phyloP scores from a whole-genome alignment of 2,113 vertebrate genomes.

The Lanius collurio region DNA sequence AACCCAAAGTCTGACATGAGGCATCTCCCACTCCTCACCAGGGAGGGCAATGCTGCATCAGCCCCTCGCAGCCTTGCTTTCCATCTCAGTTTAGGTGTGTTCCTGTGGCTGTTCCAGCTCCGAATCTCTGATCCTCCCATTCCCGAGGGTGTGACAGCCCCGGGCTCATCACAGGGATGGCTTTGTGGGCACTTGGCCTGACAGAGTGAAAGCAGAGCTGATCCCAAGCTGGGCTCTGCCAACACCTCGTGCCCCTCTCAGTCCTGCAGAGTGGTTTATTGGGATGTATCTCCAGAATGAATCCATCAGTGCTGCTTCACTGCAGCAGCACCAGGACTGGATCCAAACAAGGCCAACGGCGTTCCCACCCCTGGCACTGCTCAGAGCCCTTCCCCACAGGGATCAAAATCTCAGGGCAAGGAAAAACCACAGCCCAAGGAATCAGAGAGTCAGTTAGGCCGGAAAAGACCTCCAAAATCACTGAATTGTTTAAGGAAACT shows the following conservation, averaged over 20 bases:
- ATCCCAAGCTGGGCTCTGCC: background rate
- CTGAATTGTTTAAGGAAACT: background rate
- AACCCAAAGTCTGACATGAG: fast-evolving
- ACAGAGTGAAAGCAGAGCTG: fast-evolving
- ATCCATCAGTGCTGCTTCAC: background rate
- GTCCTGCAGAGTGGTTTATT: background rate
- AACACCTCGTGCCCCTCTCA: background rate
- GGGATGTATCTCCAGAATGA: background rate
- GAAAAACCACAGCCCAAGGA: background rate
- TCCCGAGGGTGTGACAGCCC: background rate
- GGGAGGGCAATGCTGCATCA: fast-evolving
- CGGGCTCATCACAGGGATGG: background rate
- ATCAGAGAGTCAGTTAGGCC: background rate
- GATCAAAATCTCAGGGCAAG: background rate
- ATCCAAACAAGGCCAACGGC: background rate
- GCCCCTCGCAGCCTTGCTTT: background rate
- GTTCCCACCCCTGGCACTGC: background rate
- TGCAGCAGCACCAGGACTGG: background rate
- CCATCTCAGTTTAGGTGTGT: background rate
- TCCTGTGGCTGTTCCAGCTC: background rate
- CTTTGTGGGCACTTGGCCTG: background rate
- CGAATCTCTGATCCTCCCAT: background rate
- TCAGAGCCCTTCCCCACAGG: background rate
- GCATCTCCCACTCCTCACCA: background rate
- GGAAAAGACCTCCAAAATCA: background rate